Conservation (phyloP, 92 coral and sea anemone genomes). For the Siderastrea radians region DNA sequence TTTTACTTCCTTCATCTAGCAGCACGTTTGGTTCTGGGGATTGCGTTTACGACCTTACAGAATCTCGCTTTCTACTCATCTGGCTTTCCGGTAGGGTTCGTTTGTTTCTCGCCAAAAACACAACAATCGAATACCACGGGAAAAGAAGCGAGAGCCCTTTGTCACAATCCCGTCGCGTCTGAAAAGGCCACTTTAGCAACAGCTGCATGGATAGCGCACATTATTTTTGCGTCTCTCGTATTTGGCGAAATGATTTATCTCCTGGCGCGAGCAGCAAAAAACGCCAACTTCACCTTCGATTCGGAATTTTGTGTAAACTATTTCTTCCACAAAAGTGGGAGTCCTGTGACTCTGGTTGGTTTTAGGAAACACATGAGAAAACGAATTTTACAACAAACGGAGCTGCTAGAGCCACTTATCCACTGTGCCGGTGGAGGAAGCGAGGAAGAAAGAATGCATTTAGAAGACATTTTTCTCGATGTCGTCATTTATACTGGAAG, state of each 20-base stretch:
- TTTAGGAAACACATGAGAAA: conserved; percentile 1
- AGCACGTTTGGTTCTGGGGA: conserved; percentile 43
- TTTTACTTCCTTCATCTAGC: conserved; percentile 56
- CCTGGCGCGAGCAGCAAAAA: background rate
- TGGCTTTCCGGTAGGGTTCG: conserved; percentile 39
- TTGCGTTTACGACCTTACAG: conserved; percentile 34
- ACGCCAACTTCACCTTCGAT: conserved; percentile 31
- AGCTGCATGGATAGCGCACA: conserved; percentile 1
- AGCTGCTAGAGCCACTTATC: conserved; percentile 47
- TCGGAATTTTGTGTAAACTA: conserved; percentile 52
- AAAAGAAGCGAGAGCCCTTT: background rate
- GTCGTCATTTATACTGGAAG: conserved; percentile 31
- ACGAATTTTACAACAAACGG: conserved; percentile 36
- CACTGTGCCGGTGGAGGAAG: conserved; percentile 1
- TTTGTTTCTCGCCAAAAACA: conserved; percentile 17
- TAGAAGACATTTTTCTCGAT: conserved; percentile 29
- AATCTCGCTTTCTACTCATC: conserved; percentile 25
- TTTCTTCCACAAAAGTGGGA: conserved; percentile 34
- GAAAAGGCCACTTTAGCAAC: conserved; percentile 41
- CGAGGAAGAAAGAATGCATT: background rate
- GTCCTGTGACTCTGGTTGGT: background rate
- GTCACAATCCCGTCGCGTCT: conserved; percentile 61
- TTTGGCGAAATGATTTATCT: conserved; percentile 49
- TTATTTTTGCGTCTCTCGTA: conserved; percentile 23
- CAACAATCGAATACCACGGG: background rate